A percentile compares a stretch with the other conserved stretches of the same genome.
phyloP scores from a whole-genome alignment of 2,113 vertebrate species.

The Pungitius pungitius region DNA sequence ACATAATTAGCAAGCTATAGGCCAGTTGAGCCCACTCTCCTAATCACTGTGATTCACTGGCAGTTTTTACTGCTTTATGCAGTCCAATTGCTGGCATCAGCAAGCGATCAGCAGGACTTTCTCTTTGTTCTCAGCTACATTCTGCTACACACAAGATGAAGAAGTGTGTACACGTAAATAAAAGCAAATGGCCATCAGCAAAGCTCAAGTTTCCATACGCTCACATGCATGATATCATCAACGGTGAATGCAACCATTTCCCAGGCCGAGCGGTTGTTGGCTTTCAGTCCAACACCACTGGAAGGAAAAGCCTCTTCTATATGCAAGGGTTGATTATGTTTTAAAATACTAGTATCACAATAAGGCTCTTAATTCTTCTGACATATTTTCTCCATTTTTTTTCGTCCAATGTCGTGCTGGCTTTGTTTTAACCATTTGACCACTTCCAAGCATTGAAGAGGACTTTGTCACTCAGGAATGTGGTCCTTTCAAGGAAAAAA shows the following conservation, averaged over 20 bases:
- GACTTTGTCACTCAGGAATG: background rate
- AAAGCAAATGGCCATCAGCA: background rate
- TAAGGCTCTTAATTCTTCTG: constrained; percentile 36
- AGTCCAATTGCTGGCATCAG: constrained; percentile 60
- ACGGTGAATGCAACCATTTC: constrained; percentile 31
- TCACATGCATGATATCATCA: constrained; percentile 38
- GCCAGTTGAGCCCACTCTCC: constrained; percentile 58
- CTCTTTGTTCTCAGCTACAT: constrained; percentile 63
- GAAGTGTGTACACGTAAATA: constrained; percentile 14
- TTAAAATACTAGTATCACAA: constrained; percentile 36
- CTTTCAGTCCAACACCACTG: constrained; percentile 32
- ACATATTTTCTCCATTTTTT: constrained; percentile 36
- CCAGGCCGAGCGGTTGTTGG: constrained; percentile 23
- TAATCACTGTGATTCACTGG: constrained; percentile 61
- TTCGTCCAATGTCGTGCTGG: constrained; percentile 20
- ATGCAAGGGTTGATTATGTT: constrained; percentile 13
- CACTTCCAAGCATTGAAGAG: constrained; percentile 16
- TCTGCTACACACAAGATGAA: constrained; percentile 50
- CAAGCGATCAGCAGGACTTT: constrained; percentile 56
- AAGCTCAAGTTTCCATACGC: constrained; percentile 46
- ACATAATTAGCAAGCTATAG: constrained; percentile 63
- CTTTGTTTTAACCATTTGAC: constrained; percentile 13
- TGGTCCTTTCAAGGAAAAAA: background rate
- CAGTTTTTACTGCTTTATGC: constrained; percentile 54
- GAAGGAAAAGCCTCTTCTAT: constrained; percentile 31